A percentile compares a stretch with the other conserved stretches of the same genome.
These are phyloP conservation scores for Drosophila aff. DNA, from an alignment of 1,140 invertebrate genomes.

Conservation along the genomic window DNA sequence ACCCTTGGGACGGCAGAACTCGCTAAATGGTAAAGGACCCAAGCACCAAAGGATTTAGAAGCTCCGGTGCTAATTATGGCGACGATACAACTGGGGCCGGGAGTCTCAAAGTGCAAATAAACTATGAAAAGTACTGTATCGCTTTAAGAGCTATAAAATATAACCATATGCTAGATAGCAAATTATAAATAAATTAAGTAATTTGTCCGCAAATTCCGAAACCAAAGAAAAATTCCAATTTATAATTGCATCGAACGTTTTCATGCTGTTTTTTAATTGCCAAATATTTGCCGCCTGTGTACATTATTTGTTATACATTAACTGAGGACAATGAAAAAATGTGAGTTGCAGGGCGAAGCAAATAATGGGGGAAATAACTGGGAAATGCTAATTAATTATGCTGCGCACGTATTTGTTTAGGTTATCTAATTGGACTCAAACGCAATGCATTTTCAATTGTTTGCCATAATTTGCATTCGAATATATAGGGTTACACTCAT, in stretches of 20 bases:
- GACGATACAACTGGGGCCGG: neutral
- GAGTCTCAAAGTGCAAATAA: neutral
- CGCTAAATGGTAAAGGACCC: conserved; percentile 19
- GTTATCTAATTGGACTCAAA: conserved; percentile 67
- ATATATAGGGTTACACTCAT: conserved; percentile 30
- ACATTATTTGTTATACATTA: conserved; percentile 51
- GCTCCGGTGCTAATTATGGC: conserved; percentile 29
- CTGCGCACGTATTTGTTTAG: conserved; percentile 60
- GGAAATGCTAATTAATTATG: conserved; percentile 75
- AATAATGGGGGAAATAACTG: conserved; percentile 32
- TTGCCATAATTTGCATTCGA: conserved; percentile 38
- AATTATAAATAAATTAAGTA: conserved; percentile 27
- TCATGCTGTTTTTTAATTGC: conserved; percentile 38
- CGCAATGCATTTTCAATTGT: conserved; percentile 45
- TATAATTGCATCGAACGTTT: conserved; percentile 25
- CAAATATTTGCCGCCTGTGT: conserved; percentile 44
- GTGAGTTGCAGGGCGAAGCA: neutral
- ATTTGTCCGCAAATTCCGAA: conserved; percentile 1
- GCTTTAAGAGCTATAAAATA: neutral
- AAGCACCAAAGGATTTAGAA: conserved; percentile 15
- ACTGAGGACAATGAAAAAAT: conserved; percentile 27
- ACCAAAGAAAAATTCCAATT: conserved; percentile 16
- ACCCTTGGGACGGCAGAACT: conserved; percentile 13
- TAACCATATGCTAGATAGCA: conserved; percentile 13
- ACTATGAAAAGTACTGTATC: neutral